These are phyloP conservation scores for Argopecten irradians DNA, from an alignment of 1,140 invertebrate genomes.

Conservation along the genomic window DNA sequence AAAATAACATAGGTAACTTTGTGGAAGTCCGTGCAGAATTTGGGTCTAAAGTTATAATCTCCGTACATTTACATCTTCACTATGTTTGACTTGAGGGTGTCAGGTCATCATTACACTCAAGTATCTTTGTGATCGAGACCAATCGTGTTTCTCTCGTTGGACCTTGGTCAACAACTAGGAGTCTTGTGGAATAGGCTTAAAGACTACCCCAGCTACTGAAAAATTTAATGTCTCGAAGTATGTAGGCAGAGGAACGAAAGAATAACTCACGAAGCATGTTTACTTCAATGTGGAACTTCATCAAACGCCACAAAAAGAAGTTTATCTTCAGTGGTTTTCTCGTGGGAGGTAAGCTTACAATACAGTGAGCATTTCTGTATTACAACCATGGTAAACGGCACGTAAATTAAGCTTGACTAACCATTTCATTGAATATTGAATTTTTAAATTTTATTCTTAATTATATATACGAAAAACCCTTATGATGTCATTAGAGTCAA, in stretches of 20 bases:
- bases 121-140: neutral
- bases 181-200: neutral
- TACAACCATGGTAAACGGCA: neutral
- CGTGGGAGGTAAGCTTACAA: conserved; percentile 80
- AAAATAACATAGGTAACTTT: too few relatives aligned
- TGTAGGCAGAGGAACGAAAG: neutral
- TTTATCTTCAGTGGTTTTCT: conserved; percentile 84
- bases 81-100: neutral
- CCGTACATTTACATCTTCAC: neutral
- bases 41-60: neutral
- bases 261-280: neutral
- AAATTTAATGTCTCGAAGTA: neutral
- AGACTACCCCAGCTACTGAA: neutral
- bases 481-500: neutral
- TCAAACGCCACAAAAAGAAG: conserved; percentile 84
- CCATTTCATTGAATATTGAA: too few relatives aligned
- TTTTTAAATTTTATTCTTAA: neutral
- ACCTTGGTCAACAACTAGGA: neutral
- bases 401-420: neutral
- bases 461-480: neutral
- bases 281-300: conserved; percentile 81
- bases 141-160: neutral
- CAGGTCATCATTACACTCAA: neutral
- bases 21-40: neutral
- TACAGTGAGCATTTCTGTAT: neutral